Evolutionary conservation across 1,140 invertebrate species (phyloP).

Genomic region (Paralvinella palmiformis): DNA sequence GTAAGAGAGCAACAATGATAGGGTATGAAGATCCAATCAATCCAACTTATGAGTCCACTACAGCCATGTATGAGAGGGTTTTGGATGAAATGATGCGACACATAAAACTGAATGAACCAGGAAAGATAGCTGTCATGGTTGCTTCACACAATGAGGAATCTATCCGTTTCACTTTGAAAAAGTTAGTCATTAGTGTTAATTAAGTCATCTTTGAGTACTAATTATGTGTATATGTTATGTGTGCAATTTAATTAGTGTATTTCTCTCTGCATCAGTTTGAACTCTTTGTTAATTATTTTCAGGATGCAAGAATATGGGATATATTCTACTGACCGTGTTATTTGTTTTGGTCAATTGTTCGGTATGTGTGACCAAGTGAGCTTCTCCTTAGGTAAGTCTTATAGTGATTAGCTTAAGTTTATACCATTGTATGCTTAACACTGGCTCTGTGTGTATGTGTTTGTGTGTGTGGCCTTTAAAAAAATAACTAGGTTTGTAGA

Average conservation of each 20-base stretch:
- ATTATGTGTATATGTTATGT: neutral
- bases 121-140: constrained; percentile 86
- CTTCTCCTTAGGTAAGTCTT: constrained; percentile 77
- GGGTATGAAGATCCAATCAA: constrained; percentile 92
- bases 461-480: too few relatives aligned
- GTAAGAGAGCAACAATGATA: constrained; percentile 74
- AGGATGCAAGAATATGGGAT: constrained; percentile 65
- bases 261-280: too few relatives aligned
- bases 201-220: too few relatives aligned
- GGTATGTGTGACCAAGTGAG: constrained; percentile 99
- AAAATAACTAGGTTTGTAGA: too few relatives aligned
- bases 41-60: constrained; percentile 79
- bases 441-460: too few relatives aligned
- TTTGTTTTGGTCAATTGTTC: constrained; percentile 93
- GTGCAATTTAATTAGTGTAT: neutral
- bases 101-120: constrained; percentile 31
- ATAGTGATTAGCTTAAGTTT: neutral
- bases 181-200: constrained; percentile 14
- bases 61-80: constrained; percentile 74
- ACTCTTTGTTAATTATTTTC: too few relatives aligned
- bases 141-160: constrained; percentile 96
- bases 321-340: constrained; percentile 75
- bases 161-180: constrained; percentile 68
- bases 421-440: neutral
- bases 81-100: constrained; percentile 19